Conservation (phyloP, 1,140 invertebrate genomes). For the Platorchestia sp. region DNA sequence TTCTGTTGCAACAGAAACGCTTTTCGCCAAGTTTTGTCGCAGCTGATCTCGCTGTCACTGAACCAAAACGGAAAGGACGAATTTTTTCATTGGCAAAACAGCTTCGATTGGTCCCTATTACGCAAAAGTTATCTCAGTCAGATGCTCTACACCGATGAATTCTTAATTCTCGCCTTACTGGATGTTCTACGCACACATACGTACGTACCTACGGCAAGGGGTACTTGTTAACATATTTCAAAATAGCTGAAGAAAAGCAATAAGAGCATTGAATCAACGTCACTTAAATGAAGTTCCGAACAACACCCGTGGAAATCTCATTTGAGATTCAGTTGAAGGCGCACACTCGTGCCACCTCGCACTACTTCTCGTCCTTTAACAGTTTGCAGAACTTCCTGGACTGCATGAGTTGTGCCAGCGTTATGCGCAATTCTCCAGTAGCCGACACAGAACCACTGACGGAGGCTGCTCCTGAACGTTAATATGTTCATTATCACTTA, state of each 20-base stretch:
- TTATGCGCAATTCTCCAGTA: neutral
- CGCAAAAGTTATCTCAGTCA: neutral
- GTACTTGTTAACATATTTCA: neutral
- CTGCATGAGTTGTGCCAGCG: neutral
- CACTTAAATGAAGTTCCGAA: neutral
- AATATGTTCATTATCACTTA: constrained; percentile 2
- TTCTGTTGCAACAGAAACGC: neutral
- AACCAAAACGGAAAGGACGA: too few relatives aligned
- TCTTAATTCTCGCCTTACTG: too few relatives aligned
- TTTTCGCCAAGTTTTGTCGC: neutral
- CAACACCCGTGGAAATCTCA: neutral
- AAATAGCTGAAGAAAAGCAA: neutral
- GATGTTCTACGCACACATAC: too few relatives aligned
- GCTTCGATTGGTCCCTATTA: neutral
- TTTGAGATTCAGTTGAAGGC: too few relatives aligned
- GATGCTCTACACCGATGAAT: too few relatives aligned
- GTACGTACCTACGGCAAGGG: neutral
- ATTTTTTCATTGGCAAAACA: neutral
- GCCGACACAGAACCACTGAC: neutral
- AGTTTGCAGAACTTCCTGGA: neutral
- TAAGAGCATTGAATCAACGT: neutral
- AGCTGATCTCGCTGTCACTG: neutral
- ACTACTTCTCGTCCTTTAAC: neutral
- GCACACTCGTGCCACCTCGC: neutral
- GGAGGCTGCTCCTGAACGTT: neutral